phyloP scores from a whole-genome alignment of 2,113 vertebrate species.

The Pelecanus crispus region DNA sequence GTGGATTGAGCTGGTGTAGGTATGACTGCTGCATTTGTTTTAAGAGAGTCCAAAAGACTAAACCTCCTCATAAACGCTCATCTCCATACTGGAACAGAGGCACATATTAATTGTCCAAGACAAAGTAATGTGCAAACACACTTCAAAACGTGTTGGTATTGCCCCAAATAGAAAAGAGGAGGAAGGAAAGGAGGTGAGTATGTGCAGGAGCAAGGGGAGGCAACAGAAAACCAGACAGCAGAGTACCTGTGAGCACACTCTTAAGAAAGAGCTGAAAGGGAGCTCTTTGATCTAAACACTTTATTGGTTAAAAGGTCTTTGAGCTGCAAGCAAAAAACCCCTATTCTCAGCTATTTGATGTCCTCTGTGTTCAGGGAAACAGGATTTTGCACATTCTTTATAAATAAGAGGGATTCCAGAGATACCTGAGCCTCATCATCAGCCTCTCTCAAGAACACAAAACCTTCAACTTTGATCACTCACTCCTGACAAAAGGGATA shows the following conservation, averaged over 20 bases:
- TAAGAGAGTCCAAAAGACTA: not conserved
- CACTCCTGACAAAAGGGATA: not conserved
- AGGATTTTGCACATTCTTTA: constrained; percentile 62
- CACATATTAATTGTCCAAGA: not conserved
- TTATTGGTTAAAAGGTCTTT: constrained; percentile 25
- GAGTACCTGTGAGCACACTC: not conserved
- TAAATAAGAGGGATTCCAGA: constrained; percentile 52
- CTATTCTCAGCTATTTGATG: constrained; percentile 33
- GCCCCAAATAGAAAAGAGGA: not conserved
- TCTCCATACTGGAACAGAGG: not conserved
- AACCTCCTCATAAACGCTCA: not conserved
- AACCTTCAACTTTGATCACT: constrained; percentile 33
- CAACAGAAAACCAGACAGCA: not conserved
- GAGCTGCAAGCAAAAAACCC: not conserved
- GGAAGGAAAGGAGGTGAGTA: not conserved
- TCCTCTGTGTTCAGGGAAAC: constrained; percentile 25
- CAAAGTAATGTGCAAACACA: not conserved
- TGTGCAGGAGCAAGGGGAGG: not conserved
- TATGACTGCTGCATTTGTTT: not conserved
- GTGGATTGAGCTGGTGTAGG: not conserved
- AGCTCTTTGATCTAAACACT: constrained; percentile 3
- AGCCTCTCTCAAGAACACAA: constrained; percentile 11
- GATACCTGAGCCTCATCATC: constrained; percentile 43
- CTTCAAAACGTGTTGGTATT: not conserved
- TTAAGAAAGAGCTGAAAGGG: not conserved